Base-by-base conservation (phyloP, 2,888 invertebrate species). In the Netelia virgata region DNA sequence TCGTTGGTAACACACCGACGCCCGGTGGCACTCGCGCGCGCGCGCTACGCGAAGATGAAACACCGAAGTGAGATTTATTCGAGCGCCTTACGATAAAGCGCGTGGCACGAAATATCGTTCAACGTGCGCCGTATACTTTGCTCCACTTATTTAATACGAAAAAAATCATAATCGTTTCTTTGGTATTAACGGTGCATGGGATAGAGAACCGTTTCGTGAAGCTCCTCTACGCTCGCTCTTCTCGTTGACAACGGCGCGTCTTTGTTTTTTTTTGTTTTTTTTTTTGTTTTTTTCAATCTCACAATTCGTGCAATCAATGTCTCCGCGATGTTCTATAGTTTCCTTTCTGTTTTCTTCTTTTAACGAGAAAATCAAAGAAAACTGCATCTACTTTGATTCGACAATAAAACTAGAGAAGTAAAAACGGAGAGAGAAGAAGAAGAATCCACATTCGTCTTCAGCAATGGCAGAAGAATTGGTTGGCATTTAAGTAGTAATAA, bases 131-230 rank as follows among this genome's bases (percentile, higher is more conserved):
- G n/a, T 89, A 90, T 89, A 87, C 88, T 89, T 90, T 90, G 90
- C 91, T 90, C 90, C 92, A 90, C 89, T 90, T 75, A 81, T 18
- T 61, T 80, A 90, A 90, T 90, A 91, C 89, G 89, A 90, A 91
- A 90, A 90, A 87, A 89, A 91, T 90, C 89, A 87, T 89, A 91
- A 90, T 91, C 91, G 92, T 92, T 91, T 93, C 93, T 93, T 93
- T 93, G 93, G 93, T 93, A 93, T 92, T 92, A 81, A 90, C 90
- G 88, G 87, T 88, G 90, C 89, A 89, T 84, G 89, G 88, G 86
- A 85, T 50, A 79, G 68, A 76, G 80, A 74, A 84, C 86, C 83
- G 81, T 85, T 87, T 82, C 83, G 76, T 82, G 86, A 88, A 86
- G 87, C 85, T 87, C 81, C 16, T 75, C 57, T 79, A 75, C 88